Evolutionary conservation across 1,140 invertebrate species (phyloP).

Genomic region (Lucilia sericata): DNA sequence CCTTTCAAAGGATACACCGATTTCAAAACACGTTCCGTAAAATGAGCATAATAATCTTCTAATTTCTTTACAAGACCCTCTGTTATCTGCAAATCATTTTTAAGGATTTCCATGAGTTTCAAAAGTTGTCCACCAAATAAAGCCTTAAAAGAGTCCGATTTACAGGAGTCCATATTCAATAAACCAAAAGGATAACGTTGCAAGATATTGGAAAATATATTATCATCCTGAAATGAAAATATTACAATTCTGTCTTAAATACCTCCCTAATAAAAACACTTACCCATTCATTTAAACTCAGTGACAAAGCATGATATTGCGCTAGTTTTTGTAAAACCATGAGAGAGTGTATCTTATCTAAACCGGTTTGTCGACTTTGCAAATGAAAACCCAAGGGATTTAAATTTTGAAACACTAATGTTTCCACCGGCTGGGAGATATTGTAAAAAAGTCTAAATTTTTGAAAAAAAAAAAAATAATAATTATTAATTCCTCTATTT

Average conservation of each 20-base stretch:
- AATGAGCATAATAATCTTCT: conserved; percentile 61
- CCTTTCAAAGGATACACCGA: conserved; percentile 57
- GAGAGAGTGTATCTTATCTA: conserved; percentile 54
- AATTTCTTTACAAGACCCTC: conserved; percentile 49
- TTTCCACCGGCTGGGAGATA: conserved; percentile 59
- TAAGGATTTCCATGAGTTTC: conserved; percentile 58
- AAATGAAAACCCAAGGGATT: conserved; percentile 56
- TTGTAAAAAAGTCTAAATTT: conserved; percentile 68
- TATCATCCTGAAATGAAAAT: not conserved
- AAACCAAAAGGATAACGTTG: conserved; percentile 61
- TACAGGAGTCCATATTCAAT: conserved; percentile 61
- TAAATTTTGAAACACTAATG: conserved; percentile 62
- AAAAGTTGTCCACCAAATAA: conserved; percentile 59
- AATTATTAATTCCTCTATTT: no score
- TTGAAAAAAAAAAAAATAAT: not conserved
- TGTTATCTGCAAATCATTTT: conserved; percentile 66
- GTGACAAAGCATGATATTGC: conserved; percentile 63
- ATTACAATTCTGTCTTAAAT: not conserved
- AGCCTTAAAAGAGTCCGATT: conserved; percentile 59
- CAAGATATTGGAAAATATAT: conserved; percentile 55
- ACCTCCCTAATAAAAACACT: not conserved
- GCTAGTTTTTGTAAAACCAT: conserved; percentile 60
- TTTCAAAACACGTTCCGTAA: conserved; percentile 56
- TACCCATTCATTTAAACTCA: conserved; percentile 54
- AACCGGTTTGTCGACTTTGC: conserved; percentile 60